Percentiles rank a stretch among this genome's conserved stretches.
Conservation (phyloP, 92 coral and sea anemone genomes). For the Blastomussa wellsi region DNA sequence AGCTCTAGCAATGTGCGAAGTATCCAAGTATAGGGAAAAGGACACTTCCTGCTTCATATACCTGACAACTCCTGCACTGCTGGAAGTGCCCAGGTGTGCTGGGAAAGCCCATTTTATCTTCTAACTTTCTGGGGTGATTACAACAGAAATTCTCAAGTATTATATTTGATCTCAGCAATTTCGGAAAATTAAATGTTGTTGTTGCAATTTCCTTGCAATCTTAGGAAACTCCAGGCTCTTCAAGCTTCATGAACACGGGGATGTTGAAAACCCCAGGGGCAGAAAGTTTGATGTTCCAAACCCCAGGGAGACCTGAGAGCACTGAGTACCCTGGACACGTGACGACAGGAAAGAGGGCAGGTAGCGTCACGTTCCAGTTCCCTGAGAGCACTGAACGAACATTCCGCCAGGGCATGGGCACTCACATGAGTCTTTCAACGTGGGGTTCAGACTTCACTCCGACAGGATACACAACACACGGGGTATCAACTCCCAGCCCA, state of each 20-base stretch:
- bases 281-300: constrained; percentile 57
- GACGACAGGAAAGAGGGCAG: constrained; percentile 31
- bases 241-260: constrained; percentile 68
- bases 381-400: constrained; percentile 71
- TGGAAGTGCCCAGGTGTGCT: too few species aligned
- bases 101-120: too few species aligned
- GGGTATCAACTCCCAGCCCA: constrained; percentile 25
- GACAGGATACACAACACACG: constrained; percentile 34
- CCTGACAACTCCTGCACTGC: too few species aligned
- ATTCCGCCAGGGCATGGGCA: constrained; percentile 71
- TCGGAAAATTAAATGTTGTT: too few species aligned
- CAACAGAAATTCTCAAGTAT: too few species aligned
- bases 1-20: too few species aligned
- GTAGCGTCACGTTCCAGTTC: constrained; percentile 48
- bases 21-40: too few species aligned
- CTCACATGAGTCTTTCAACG: constrained; percentile 77
- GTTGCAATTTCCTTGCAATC: background rate
- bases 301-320: constrained; percentile 61
- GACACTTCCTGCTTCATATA: too few species aligned
- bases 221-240: constrained; percentile 74
- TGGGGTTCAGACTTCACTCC: constrained; percentile 99
- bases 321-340: constrained; percentile 17
- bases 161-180: too few species aligned
- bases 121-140: too few species aligned
- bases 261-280: constrained; percentile 75